These are phyloP conservation scores for Salpingus planirostris DNA, from an alignment of 2,888 invertebrate species.

Conservation along the genomic window DNA sequence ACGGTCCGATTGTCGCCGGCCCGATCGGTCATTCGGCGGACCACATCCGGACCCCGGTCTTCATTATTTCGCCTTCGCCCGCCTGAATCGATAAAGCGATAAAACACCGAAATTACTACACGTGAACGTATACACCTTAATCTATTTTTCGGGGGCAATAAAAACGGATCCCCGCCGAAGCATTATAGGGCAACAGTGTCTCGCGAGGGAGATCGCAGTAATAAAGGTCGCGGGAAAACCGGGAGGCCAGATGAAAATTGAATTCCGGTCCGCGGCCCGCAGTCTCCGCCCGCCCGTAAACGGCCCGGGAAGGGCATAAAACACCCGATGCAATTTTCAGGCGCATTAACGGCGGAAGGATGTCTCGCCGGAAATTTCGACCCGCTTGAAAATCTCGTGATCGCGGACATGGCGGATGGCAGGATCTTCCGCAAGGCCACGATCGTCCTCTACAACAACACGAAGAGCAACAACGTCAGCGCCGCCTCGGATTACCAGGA, in stretches of 20 bases:
- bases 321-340: slow-evolving; percentile 1
- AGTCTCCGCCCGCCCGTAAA: slow-evolving; percentile 2
- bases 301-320: neutral
- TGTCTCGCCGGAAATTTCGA: too few species aligned
- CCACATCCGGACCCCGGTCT: too few species aligned
- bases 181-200: neutral
- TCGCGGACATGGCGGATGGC: slow-evolving; percentile 14
- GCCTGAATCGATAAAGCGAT: too few species aligned
- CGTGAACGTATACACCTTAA: too few species aligned
- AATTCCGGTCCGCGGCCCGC: slow-evolving; percentile 3
- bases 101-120: too few species aligned
- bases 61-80: too few species aligned
- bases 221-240: slow-evolving; percentile 1
- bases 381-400: neutral
- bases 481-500: slow-evolving; percentile 16
- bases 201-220: neutral
- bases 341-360: too few species aligned
- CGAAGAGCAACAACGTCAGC: slow-evolving; percentile 4
- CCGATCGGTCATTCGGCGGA: too few species aligned
- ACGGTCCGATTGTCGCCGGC: too few species aligned
- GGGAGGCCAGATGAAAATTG: too few species aligned
- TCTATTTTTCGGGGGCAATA: too few species aligned
- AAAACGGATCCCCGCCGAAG: too few species aligned
- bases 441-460: slow-evolving; percentile 26
- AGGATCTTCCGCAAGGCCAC: slow-evolving; percentile 40